Conservation (phyloP, 2,888 invertebrate genomes). For the Mylabris sibirica region DNA sequence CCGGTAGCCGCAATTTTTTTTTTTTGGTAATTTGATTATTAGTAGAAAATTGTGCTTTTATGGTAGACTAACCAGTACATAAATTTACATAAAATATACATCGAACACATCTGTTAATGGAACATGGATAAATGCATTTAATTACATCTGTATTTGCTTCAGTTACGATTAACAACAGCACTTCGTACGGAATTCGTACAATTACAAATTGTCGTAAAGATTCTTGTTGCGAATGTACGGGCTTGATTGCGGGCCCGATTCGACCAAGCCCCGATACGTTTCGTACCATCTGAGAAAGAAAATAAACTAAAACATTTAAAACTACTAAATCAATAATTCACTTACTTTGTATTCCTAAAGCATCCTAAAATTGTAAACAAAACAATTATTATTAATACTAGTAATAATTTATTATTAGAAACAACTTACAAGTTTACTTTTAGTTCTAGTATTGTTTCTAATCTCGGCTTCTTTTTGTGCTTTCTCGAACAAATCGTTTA, state of each 20-base stretch:
- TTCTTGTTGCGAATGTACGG: conserved; percentile 58
- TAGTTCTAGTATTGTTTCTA: conserved; percentile 47
- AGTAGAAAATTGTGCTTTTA: background rate
- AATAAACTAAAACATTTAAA: background rate
- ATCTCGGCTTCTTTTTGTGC: conserved; percentile 57
- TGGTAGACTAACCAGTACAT: background rate
- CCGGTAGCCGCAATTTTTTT: background rate
- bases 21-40: too few species aligned
- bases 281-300: conserved; percentile 55
- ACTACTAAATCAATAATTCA: conserved; percentile 27
- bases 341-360: conserved; percentile 57
- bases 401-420: background rate
- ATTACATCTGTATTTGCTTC: too few species aligned
- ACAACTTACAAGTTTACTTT: conserved; percentile 54
- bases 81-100: background rate
- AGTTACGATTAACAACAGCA: conserved; percentile 42
- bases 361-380: conserved; percentile 42
- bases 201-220: conserved; percentile 61
- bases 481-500: conserved; percentile 57
- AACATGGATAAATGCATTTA: background rate
- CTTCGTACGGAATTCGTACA: conserved; percentile 60
- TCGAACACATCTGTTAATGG: background rate
- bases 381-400: conserved; percentile 2
- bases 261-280: conserved; percentile 59
- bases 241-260: conserved; percentile 59